Conservation (phyloP, 2,113 vertebrate species). For the Orientallactaga bullata region DNA sequence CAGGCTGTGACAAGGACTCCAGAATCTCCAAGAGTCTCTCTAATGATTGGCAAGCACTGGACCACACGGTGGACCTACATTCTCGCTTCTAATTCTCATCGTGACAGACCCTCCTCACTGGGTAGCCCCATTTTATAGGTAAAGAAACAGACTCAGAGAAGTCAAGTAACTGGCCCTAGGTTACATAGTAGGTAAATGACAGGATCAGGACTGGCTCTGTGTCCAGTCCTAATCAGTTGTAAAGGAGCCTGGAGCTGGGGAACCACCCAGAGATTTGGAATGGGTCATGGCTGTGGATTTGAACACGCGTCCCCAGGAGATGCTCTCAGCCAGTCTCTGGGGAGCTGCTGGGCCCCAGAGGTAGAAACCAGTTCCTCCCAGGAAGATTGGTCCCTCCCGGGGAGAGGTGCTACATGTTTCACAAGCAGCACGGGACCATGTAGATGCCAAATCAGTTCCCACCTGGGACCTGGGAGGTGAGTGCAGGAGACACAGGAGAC, state of each 20-base stretch:
- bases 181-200: background rate
- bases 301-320: background rate
- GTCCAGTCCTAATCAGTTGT: background rate
- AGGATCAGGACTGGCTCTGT: background rate
- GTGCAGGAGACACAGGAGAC: background rate
- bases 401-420: no score
- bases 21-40: background rate
- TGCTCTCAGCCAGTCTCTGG: background rate
- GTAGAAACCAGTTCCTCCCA: background rate
- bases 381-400: background rate
- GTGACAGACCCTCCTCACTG: no score
- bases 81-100: background rate
- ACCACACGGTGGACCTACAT: background rate
- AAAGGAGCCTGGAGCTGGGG: background rate
- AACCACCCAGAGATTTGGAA: background rate
- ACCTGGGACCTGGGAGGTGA: background rate
- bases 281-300: background rate
- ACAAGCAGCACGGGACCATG: background rate
- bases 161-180: background rate
- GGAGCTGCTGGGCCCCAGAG: background rate
- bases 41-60: background rate
- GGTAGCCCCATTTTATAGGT: background rate
- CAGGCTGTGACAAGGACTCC: background rate
- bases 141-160: background rate
- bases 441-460: background rate